Conservation (phyloP, 2,797 vertebrate species). For the Nasua narica region DNA sequence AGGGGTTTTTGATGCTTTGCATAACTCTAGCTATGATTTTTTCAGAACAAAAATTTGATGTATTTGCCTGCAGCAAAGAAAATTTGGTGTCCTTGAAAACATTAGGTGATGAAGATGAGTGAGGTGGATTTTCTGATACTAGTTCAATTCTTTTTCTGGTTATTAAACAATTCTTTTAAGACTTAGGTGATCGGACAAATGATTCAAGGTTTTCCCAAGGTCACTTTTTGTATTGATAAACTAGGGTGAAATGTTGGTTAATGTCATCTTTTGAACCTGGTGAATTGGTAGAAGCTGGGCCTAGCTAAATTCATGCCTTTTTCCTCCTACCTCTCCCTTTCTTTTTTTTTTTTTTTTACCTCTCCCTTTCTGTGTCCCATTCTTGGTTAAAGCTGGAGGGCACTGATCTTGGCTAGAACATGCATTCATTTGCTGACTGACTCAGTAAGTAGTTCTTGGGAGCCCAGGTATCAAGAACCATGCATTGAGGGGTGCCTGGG, state of each 20-base stretch:
- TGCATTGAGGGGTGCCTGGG: too few relatives aligned
- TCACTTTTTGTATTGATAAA: background rate
- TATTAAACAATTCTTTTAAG: slow-evolving; percentile 12
- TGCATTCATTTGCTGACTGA: background rate
- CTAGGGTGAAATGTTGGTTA: background rate
- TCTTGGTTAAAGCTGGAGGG: background rate
- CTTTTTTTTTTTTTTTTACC: background rate
- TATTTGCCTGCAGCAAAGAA: slow-evolving; percentile 25
- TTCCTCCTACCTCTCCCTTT: background rate
- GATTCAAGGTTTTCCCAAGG: background rate
- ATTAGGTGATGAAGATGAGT: slow-evolving; percentile 2
- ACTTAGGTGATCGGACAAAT: background rate
- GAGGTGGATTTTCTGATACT: background rate
- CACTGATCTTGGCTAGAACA: background rate
- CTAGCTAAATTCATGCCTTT: background rate
- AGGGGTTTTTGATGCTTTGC: background rate
- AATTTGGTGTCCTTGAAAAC: background rate
- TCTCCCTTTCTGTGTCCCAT: background rate
- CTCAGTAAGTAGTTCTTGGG: background rate
- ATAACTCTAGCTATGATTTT: slow-evolving; percentile 29
- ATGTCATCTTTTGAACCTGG: background rate
- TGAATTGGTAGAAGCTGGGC: background rate
- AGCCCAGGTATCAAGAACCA: background rate
- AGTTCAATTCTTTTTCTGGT: background rate
- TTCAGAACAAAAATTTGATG: background rate